These are phyloP conservation scores for Epinotia brunnichana DNA, from an alignment of 2,888 invertebrate genomes.

Conservation along the genomic window DNA sequence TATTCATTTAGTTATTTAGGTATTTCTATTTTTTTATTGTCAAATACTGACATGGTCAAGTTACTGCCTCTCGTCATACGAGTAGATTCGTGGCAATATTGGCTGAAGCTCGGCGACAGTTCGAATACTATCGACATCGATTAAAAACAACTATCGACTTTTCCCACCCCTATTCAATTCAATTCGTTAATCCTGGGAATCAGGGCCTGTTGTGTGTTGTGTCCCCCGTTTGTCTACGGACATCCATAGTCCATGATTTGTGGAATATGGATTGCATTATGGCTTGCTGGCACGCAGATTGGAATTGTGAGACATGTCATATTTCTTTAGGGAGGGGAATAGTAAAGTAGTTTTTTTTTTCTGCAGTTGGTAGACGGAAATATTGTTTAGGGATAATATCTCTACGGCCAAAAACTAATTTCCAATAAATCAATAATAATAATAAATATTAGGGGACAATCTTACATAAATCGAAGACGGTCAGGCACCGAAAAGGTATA, in stretches of 20 bases:
- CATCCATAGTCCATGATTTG: slow-evolving; percentile 40
- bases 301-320: slow-evolving; percentile 4
- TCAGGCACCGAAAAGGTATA: too few relatives aligned
- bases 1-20: too few relatives aligned
- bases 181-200: slow-evolving; percentile 58
- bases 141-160: neutral
- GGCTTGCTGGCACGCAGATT: slow-evolving; percentile 15
- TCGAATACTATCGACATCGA: neutral
- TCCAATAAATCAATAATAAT: too few relatives aligned
- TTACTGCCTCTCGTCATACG: too few relatives aligned
- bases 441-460: too few relatives aligned
- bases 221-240: slow-evolving; percentile 42
- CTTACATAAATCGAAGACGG: too few relatives aligned
- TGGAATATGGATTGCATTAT: slow-evolving; percentile 23
- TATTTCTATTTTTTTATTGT: too few relatives aligned
- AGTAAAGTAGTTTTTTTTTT: neutral
- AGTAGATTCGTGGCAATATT: too few relatives aligned
- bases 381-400: too few relatives aligned
- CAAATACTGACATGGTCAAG: too few relatives aligned
- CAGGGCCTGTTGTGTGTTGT: slow-evolving; percentile 51
- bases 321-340: slow-evolving; percentile 1
- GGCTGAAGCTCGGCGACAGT: too few relatives aligned
- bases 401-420: too few relatives aligned
- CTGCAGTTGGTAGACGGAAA: neutral
- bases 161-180: neutral